Conservation (phyloP, 2,888 invertebrate genomes). For the Hirtodrosophila histrioides region DNA sequence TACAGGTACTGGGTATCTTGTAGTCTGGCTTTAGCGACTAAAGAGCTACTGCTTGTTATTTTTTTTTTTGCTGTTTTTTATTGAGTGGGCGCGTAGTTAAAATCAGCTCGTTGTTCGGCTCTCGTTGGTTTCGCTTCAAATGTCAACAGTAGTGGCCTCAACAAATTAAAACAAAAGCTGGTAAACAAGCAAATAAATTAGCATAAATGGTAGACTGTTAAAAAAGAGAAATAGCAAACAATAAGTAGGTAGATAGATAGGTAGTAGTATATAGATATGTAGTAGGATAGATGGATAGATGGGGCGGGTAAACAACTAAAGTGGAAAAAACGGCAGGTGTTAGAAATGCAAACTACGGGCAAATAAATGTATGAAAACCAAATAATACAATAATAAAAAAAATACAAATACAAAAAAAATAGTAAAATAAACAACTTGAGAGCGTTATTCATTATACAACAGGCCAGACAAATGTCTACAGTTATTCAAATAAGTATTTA, state of each 20-base stretch:
- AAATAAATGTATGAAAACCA: slow-evolving; percentile 35
- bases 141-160: slow-evolving; percentile 74
- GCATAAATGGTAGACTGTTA: slow-evolving; percentile 71
- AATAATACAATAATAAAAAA: slow-evolving; percentile 25
- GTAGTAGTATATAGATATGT: not conserved
- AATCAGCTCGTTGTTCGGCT: slow-evolving; percentile 5
- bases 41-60: not conserved
- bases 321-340: slow-evolving; percentile 76
- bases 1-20: too few species aligned
- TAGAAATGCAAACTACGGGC: slow-evolving; percentile 57
- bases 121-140: slow-evolving; percentile 45
- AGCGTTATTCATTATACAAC: slow-evolving; percentile 15
- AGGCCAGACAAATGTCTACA: not conserved
- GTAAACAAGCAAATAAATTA: slow-evolving; percentile 78
- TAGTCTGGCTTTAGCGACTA: too few species aligned
- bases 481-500: slow-evolving; percentile 3
- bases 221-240: slow-evolving; percentile 41
- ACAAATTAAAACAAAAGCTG: slow-evolving; percentile 79
- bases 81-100: slow-evolving; percentile 37
- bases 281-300: slow-evolving; percentile 10
- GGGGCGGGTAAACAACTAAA: slow-evolving; percentile 53
- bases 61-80: too few species aligned
- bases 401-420: slow-evolving; percentile 8
- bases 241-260: slow-evolving; percentile 34
- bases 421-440: slow-evolving; percentile 29